phyloP scores from a whole-genome alignment of 2,113 vertebrate genomes.

The Agapornis roseicollis region DNA sequence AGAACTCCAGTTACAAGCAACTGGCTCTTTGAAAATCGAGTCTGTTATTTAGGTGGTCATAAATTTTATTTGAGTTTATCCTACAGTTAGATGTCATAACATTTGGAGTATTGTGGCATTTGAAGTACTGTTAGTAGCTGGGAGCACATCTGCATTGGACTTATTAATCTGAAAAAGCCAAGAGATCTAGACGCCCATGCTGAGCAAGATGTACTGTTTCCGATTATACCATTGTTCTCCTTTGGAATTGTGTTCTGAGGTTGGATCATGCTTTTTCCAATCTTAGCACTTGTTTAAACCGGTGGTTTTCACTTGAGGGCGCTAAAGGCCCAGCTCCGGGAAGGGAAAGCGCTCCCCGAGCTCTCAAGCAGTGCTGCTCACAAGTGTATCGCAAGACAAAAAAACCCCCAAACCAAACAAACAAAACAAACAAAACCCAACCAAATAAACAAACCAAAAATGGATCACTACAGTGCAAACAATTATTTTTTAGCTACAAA shows the following conservation, averaged over 20 bases:
- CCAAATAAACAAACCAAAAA: neutral
- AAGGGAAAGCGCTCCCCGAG: accelerated
- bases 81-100: neutral
- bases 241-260: neutral
- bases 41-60: neutral
- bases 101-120: neutral
- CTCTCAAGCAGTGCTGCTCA: neutral
- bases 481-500: neutral
- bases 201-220: neutral
- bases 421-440: too few species aligned
- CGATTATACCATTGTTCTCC: neutral
- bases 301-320: conserved; percentile 16
- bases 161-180: neutral
- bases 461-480: neutral
- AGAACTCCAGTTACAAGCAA: neutral
- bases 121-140: neutral
- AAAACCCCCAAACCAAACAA: accelerated
- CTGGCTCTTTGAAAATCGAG: neutral
- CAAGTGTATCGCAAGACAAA: neutral
- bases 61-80: neutral
- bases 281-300: neutral
- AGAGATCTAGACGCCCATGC: neutral
- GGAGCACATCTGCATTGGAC: neutral
- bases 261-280: neutral
- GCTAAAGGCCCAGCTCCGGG: neutral